phyloP scores from a whole-genome alignment of 2,797 vertebrate genomes.

The Amazona ochrocephala region DNA sequence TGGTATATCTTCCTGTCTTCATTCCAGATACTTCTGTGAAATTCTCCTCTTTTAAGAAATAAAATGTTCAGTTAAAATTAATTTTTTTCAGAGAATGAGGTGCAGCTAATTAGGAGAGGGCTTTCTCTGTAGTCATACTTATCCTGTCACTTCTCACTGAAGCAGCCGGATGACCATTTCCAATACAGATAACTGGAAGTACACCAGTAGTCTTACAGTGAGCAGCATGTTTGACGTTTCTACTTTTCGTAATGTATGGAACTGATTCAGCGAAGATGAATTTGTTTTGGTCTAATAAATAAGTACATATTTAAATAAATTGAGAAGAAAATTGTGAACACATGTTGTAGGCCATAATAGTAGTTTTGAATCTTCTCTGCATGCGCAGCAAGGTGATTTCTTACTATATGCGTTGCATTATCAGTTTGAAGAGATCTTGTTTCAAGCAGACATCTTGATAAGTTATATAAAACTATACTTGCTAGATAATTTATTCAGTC shows the following conservation, averaged over 20 bases:
- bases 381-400: neutral
- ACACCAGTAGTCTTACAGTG: neutral
- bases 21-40: neutral
- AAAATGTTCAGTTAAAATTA: neutral
- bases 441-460: neutral
- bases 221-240: neutral
- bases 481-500: neutral
- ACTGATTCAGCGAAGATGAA: neutral
- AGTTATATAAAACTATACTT: neutral
- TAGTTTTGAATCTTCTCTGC: neutral
- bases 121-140: neutral
- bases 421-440: neutral
- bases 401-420: neutral
- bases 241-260: neutral
- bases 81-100: neutral
- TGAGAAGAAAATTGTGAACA: neutral
- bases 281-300: neutral
- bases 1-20: neutral
- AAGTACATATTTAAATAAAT: neutral
- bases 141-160: neutral
- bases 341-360: neutral
- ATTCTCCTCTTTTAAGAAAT: neutral
- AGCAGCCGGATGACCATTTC: neutral
- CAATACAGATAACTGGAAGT: neutral
- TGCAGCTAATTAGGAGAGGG: neutral